Conservation (phyloP, 2,797 vertebrate species). For the Buceros bicornis region DNA sequence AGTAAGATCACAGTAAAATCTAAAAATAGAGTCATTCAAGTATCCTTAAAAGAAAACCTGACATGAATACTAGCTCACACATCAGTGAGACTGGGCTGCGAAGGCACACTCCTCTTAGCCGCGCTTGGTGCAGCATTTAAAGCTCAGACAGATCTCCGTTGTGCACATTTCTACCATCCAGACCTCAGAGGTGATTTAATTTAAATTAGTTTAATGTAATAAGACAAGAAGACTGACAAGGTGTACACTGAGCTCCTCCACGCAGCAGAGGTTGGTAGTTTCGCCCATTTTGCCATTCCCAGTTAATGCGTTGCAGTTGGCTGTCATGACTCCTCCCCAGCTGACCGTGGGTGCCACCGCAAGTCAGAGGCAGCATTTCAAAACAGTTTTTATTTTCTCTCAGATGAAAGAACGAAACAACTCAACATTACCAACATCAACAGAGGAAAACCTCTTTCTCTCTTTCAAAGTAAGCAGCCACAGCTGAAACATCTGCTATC, state of each 20-base stretch:
- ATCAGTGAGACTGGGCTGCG: constrained; percentile 48
- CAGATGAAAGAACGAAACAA: background rate
- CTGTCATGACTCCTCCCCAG: background rate
- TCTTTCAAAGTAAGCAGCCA: background rate
- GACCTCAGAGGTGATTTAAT: constrained; percentile 16
- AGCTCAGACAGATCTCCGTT: background rate
- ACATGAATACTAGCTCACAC: constrained; percentile 44
- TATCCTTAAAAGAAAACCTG: constrained; percentile 65
- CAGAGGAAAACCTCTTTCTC: background rate
- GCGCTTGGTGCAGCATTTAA: constrained; percentile 20
- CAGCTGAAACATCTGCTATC: background rate
- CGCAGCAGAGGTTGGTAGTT: background rate
- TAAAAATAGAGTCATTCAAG: constrained; percentile 69
- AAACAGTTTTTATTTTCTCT: background rate
- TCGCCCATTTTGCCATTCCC: background rate
- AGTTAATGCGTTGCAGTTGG: background rate
- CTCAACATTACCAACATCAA: background rate
- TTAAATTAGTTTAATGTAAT: constrained; percentile 46
- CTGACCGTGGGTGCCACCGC: background rate
- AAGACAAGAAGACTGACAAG: background rate
- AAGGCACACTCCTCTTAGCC: background rate
- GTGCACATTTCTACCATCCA: background rate
- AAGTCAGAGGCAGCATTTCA: background rate
- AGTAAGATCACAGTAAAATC: constrained; percentile 60
- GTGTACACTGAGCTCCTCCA: background rate